phyloP scores from a whole-genome alignment of 2,113 vertebrate species.

The Lophochroa leadbeateri region DNA sequence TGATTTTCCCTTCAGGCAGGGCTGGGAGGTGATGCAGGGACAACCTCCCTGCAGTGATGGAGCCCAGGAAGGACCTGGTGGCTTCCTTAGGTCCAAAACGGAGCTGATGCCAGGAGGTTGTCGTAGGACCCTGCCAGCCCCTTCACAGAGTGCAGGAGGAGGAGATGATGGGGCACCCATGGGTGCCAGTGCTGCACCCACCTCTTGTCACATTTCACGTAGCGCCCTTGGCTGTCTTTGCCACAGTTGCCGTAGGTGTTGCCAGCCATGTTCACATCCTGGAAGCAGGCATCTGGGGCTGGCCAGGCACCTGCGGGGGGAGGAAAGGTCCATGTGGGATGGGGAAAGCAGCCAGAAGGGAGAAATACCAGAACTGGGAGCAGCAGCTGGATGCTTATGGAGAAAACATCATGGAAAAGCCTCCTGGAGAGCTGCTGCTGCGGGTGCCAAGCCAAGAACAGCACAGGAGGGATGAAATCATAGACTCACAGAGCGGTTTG shows the following conservation, averaged over 20 bases:
- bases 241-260: conserved; percentile 91
- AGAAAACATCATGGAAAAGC: fast-evolving
- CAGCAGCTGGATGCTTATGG: not conserved
- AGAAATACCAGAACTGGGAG: fast-evolving
- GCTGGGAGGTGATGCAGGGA: not conserved
- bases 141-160: fast-evolving
- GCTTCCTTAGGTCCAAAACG: fast-evolving
- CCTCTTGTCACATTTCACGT: conserved; percentile 85
- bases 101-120: not conserved
- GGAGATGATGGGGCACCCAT: not conserved
- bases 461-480: not conserved
- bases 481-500: not conserved
- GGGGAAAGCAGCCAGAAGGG: not conserved
- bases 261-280: conserved; percentile 87
- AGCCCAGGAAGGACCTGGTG: not conserved
- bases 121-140: not conserved
- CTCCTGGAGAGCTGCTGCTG: not conserved
- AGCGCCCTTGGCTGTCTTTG: conserved; percentile 80
- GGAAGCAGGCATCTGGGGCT: conserved; percentile 88
- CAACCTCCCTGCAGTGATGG: not conserved
- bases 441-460: fast-evolving
- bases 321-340: fast-evolving
- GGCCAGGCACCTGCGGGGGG: conserved; percentile 82
- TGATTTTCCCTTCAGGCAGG: not conserved
- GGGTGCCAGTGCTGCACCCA: conserved; percentile 13